Evolutionary conservation across 2,888 invertebrate genomes (phyloP).

Genomic region (Eilema caniola): DNA sequence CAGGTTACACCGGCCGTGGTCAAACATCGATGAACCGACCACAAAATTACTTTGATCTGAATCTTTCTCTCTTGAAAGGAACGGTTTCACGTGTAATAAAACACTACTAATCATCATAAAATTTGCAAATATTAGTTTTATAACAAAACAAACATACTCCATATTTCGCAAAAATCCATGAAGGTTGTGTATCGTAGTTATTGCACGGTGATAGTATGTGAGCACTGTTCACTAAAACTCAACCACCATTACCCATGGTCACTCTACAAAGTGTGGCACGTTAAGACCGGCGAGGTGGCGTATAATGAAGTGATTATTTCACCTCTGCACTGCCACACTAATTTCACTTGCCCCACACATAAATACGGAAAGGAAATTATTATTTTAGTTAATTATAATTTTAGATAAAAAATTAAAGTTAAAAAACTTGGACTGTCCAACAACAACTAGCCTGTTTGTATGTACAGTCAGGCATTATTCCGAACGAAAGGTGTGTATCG

Average conservation of each 20-base stretch:
- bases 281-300: conserved; percentile 39
- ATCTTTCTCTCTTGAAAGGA: too few species aligned
- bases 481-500: too few species aligned
- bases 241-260: conserved; percentile 24
- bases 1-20: too few species aligned
- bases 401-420: background rate
- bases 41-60: too few species aligned
- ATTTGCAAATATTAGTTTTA: background rate
- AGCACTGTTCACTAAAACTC: background rate
- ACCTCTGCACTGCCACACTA: conserved; percentile 47
- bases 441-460: background rate
- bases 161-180: background rate
- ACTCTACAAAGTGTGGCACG: conserved; percentile 41
- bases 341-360: conserved; percentile 64
- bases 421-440: background rate
- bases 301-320: conserved; percentile 70
- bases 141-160: background rate
- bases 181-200: background rate
- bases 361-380: conserved; percentile 43
- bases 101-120: background rate
- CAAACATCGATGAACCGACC: too few species aligned
- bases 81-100: too few species aligned
- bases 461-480: too few species aligned
- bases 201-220: background rate
- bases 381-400: too few species aligned